Evolutionary conservation across 1,140 invertebrate genomes (phyloP).

Genomic region (Parapsyche elsis): DNA sequence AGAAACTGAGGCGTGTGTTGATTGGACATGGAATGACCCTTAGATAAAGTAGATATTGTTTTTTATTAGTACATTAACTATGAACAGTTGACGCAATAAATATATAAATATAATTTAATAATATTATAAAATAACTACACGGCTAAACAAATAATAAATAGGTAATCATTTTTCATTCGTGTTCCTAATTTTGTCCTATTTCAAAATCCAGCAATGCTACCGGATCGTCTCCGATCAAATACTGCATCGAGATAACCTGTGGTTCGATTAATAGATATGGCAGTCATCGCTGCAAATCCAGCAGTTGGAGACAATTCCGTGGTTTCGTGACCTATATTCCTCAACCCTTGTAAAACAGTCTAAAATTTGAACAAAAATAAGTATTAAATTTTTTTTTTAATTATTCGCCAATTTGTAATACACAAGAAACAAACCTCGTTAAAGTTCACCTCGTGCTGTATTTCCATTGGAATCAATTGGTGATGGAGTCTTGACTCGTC

Average conservation of each 20-base stretch:
- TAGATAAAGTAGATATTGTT: too few relatives aligned
- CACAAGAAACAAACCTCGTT: slow-evolving; percentile 57
- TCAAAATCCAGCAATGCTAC: slow-evolving; percentile 66
- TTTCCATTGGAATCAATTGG: slow-evolving; percentile 87
- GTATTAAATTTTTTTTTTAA: neutral
- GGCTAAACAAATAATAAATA: too few relatives aligned
- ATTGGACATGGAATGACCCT: too few relatives aligned
- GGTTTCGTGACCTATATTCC: slow-evolving; percentile 62
- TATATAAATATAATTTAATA: too few relatives aligned
- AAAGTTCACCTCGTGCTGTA: slow-evolving; percentile 79
- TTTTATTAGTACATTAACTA: too few relatives aligned
- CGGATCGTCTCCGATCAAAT: slow-evolving; percentile 62
- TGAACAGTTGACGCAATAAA: too few relatives aligned
- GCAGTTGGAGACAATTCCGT: slow-evolving; percentile 61
- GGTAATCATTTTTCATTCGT: too few relatives aligned
- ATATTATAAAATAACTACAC: too few relatives aligned
- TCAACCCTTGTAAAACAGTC: slow-evolving; percentile 58
- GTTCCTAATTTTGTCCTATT: neutral
- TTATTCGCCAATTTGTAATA: neutral
- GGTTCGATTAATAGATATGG: slow-evolving; percentile 60
- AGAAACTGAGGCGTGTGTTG: too few relatives aligned
- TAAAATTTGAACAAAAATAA: slow-evolving; percentile 50
- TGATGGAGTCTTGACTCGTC: slow-evolving; percentile 90
- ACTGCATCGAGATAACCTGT: slow-evolving; percentile 61
- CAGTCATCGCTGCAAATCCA: slow-evolving; percentile 67